Base-by-base conservation (phyloP, 2,888 invertebrate genomes). In the Lomographa bimaculata region DNA sequence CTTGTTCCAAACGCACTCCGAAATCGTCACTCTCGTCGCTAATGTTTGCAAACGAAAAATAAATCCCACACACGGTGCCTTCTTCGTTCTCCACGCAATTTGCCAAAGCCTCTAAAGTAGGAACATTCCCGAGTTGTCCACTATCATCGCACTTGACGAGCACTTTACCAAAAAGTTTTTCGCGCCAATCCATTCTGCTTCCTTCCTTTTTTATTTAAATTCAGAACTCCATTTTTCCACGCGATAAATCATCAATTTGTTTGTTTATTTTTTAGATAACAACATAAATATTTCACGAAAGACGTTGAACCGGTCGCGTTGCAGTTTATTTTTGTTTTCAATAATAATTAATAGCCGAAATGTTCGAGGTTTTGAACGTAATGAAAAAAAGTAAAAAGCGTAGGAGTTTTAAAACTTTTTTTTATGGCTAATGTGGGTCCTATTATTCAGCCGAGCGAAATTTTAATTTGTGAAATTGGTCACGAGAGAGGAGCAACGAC, bases 11-110 rank as follows among this genome's bases (percentile, higher is more conserved):
- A 56, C 92, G 91, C 50, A 91, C 90, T 7, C 92, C 91, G 50
- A 93, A 92, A 63, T 94, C 93, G 64, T 93, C 93, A 83, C 92
- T 92, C 26, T 91, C 90, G 47, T 91, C 90, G 70, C 92, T 92
- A 46, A 93, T 91, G 59, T 93, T 93, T 7, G 93, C 93, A 66
- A 94, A 93, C 29, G 93, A 93, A 71, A 94, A 94, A 68, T 93
- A 94, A 50, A 93, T 87, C 14, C 93, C 93, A 58, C 92, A 91
- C 11, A 86, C 75, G 32, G 91, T 72, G 5, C 90, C 90, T 5
- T 85, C 89, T 0, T 84, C 85, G 19, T 82, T 80, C 1, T 91
- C 84, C 5, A 84, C 85, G 47, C 85, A 87, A 39, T 86, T 85
- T 12, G 70, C 53, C 33, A 89, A 60, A 40, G 83, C 89, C 43